Evolutionary conservation across 1,140 invertebrate genomes (phyloP).

Genomic region (Heliconius hermathena): DNA sequence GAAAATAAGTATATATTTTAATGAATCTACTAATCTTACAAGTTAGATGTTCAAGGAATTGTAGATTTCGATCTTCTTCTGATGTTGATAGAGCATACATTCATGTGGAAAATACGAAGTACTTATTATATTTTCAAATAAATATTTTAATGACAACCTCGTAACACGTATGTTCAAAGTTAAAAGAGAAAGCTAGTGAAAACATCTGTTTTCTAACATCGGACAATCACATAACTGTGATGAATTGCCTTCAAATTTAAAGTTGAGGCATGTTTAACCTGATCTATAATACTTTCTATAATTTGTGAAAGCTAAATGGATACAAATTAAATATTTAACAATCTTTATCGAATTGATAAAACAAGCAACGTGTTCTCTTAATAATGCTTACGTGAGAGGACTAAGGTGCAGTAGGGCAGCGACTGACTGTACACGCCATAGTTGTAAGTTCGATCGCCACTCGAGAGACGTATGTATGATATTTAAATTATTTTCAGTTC

Average conservation of each 20-base stretch:
- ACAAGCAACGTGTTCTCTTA: background rate
- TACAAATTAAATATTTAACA: background rate
- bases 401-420: no score
- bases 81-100: no score
- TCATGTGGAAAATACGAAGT: no score
- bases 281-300: slow-evolving; percentile 6
- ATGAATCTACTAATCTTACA: no score
- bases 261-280: background rate
- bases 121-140: background rate
- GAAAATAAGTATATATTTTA: no score
- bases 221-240: background rate
- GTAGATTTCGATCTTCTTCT: no score
- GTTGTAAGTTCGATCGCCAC: no score
- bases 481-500: no score
- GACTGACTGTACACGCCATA: no score
- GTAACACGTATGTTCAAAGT: slow-evolving; percentile 3
- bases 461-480: no score
- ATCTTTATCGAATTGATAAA: background rate
- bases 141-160: background rate
- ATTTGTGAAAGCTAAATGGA: background rate
- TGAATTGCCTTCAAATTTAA: slow-evolving; percentile 4
- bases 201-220: slow-evolving; percentile 7
- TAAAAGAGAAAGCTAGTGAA: slow-evolving; percentile 12
- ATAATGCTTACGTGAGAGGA: background rate
- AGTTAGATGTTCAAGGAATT: no score